Conservation (phyloP, 1,140 invertebrate species). For the Bathynomus jamesi region DNA sequence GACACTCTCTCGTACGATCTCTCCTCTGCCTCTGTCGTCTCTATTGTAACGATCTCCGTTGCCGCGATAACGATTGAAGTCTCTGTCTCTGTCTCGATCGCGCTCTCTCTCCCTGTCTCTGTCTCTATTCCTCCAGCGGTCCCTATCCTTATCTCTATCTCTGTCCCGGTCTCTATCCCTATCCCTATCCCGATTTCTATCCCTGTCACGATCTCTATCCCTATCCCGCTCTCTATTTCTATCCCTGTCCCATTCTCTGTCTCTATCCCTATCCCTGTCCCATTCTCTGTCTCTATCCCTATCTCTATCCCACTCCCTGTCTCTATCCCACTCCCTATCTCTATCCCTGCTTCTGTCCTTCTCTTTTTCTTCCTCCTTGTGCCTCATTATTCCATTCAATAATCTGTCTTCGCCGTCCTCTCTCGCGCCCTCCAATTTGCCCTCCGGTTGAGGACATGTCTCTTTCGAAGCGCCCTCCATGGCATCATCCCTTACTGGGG, state of each 20-base stretch:
- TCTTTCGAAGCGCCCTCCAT: slow-evolving; percentile 3
- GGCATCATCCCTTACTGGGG: slow-evolving; percentile 2
- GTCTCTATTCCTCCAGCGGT: slow-evolving; percentile 1
- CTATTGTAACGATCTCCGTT: slow-evolving; percentile 22
- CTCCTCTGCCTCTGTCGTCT: not conserved
- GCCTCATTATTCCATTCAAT: not conserved
- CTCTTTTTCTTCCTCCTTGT: slow-evolving; percentile 5
- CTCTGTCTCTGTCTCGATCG: slow-evolving; percentile 21
- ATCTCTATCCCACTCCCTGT: slow-evolving; percentile 20
- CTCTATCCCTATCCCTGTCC: slow-evolving; percentile 30
- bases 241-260: slow-evolving; percentile 25
- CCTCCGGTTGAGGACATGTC: not conserved
- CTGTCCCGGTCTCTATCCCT: slow-evolving; percentile 29
- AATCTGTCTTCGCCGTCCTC: not conserved
- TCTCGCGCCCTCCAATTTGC: not conserved
- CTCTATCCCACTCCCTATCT: slow-evolving; percentile 4
- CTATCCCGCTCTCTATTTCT: slow-evolving; percentile 16
- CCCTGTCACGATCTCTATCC: slow-evolving; percentile 26
- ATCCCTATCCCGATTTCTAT: slow-evolving; percentile 24
- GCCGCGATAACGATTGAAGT: slow-evolving; percentile 40
- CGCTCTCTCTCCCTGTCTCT: slow-evolving; percentile 12
- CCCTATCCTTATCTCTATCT: slow-evolving; percentile 11
- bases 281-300: slow-evolving; percentile 39
- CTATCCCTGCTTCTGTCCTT: slow-evolving; percentile 10
- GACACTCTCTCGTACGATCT: not conserved